Evolutionary conservation across 2,888 invertebrate genomes (phyloP).

Genomic region (Linnaemya vulpina): DNA sequence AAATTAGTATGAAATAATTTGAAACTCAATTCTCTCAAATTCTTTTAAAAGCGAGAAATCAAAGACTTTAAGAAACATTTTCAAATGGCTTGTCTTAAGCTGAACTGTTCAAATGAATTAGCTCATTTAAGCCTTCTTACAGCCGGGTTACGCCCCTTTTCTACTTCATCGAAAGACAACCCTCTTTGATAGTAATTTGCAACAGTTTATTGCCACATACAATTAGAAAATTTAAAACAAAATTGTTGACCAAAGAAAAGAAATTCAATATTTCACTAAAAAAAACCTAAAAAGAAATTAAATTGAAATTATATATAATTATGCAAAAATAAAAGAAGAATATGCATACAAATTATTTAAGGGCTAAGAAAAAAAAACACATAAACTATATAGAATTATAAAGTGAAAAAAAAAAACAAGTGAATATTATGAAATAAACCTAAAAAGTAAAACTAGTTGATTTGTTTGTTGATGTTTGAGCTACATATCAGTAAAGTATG

Average conservation of each 20-base stretch:
- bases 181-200: neutral
- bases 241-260: slow-evolving; percentile 65
- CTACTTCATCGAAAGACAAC: neutral
- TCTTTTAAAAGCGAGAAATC: no score
- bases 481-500: slow-evolving; percentile 82
- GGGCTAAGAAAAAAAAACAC: slow-evolving; percentile 33
- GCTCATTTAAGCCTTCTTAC: no score
- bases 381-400: slow-evolving; percentile 45
- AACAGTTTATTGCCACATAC: neutral
- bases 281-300: slow-evolving; percentile 16
- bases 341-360: slow-evolving; percentile 50
- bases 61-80: neutral
- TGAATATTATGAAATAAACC: slow-evolving; percentile 62
- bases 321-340: slow-evolving; percentile 32
- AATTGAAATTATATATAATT: slow-evolving; percentile 18
- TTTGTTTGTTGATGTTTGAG: slow-evolving; percentile 83
- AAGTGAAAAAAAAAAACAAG: slow-evolving; percentile 70
- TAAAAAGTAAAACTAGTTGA: slow-evolving; percentile 76
- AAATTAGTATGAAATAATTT: no score
- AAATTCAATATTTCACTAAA: slow-evolving; percentile 44
- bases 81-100: neutral
- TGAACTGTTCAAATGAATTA: no score
- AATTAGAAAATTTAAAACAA: slow-evolving; percentile 24
- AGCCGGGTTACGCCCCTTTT: neutral
- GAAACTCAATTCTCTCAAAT: no score